These are phyloP conservation scores for Phaethornis superciliosus DNA, from an alignment of 2,113 vertebrate species.

Conservation along the genomic window DNA sequence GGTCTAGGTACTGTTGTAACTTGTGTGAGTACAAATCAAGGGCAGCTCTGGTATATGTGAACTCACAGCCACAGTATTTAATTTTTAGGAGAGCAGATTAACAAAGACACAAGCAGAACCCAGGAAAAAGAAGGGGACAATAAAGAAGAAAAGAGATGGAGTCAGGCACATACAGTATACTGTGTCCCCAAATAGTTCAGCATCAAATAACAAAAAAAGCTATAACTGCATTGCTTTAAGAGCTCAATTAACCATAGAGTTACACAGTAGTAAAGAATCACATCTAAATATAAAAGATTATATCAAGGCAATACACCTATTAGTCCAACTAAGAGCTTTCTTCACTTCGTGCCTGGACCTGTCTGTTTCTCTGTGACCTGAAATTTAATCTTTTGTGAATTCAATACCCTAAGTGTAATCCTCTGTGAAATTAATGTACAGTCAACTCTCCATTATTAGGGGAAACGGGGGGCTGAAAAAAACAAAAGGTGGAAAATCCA, in stretches of 20 bases:
- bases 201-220: conserved; percentile 36
- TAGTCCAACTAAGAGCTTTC: background rate
- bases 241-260: background rate
- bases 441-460: background rate
- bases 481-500: background rate
- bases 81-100: background rate
- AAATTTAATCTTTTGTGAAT: background rate
- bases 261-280: background rate
- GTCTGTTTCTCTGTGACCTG: background rate
- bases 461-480: background rate
- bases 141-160: background rate
- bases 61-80: background rate
- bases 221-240: conserved; percentile 10
- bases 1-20: background rate
- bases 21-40: background rate
- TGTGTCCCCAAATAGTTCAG: background rate
- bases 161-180: background rate
- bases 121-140: background rate
- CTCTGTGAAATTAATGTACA: background rate
- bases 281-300: conserved; percentile 17
- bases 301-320: background rate
- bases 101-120: background rate
- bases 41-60: background rate
- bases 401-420: background rate
- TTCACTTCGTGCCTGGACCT: background rate